A percentile compares a stretch with the other conserved stretches of the same genome.
Conservation (phyloP, 1,140 invertebrate species). For the Ceratoteleas bidentatus region DNA sequence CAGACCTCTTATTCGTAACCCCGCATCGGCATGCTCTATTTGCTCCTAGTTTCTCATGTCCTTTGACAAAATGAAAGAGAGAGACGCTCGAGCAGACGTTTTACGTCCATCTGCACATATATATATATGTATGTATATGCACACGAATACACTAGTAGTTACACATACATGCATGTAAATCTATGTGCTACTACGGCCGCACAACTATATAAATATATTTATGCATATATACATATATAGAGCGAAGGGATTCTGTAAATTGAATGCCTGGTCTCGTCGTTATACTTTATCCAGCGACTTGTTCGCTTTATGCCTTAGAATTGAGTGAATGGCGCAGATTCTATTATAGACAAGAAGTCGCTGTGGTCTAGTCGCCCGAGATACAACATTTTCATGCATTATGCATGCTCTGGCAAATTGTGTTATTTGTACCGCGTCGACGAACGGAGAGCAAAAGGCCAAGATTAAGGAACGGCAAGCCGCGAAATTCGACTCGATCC, state of each 20-base stretch:
- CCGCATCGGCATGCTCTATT: conserved; percentile 52
- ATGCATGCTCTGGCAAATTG: conserved; percentile 79
- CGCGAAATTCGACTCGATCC: conserved; percentile 33
- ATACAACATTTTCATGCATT: conserved; percentile 77
- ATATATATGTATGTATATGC: too few relatives aligned
- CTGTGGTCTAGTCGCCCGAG: conserved; percentile 70
- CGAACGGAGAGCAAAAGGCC: conserved; percentile 53
- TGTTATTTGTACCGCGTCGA: conserved; percentile 73
- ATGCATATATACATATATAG: conserved; percentile 19
- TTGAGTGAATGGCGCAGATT: conserved; percentile 78
- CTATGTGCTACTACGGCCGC: too few relatives aligned
- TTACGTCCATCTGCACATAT: too few relatives aligned
- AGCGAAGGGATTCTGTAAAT: conserved; percentile 76
- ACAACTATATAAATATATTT: too few relatives aligned
- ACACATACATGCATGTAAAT: too few relatives aligned
- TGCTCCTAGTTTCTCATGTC: conserved; percentile 59
- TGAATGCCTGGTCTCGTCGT: conserved; percentile 76
- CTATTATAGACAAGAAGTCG: conserved; percentile 80
- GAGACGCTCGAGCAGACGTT: conserved; percentile 8
- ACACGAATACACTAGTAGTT: too few relatives aligned
- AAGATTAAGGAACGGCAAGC: conserved; percentile 58
- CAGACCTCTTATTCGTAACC: conserved; percentile 34
- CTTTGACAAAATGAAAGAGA: conserved; percentile 52
- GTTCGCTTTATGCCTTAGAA: conserved; percentile 76
- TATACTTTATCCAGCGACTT: conserved; percentile 75